Base-by-base conservation (phyloP, 1,140 invertebrate genomes). In the Dendroctonus valens region DNA sequence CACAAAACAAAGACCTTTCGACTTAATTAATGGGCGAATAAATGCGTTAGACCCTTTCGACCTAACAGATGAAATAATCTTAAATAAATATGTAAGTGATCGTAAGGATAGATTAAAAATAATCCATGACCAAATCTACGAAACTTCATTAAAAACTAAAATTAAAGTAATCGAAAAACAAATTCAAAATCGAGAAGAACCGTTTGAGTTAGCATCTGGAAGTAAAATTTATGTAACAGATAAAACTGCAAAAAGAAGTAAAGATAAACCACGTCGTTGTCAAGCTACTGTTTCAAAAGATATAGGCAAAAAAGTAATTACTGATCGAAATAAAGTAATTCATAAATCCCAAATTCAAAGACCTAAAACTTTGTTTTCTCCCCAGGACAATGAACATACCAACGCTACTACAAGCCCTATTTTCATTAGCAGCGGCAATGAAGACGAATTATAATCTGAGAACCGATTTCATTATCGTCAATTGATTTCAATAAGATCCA, bases 1-100 rank as follows among this genome's bases (percentile, higher is more conserved):
- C 6, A 64, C 41, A 6, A 64, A 64, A 64, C 48, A 41, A 52
- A 62, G 52, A 52, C 50, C 48, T 14, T 51, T 52, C 41, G 59
- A 62, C 40, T 12, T 62, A 15, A 64, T 55, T 14, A 53, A 64
- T 41, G 50, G 61, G 26, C 0, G 52, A 11, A 12, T 48, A 7
- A 53, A 55, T 11, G 51, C 51, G 7, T 38, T 64, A 7, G 61
- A 64, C 41, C 40, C 15, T 2, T 64, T 64, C 46, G 37, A 64
- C 37, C n/a, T 64, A 38, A 46, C 42, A 5, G 61, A 64, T 11
- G 61, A 55, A 64, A 44, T 64, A 15, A 42, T 64, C 7, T n/a
- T n/a, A n/a, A n/a, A n/a, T n/a, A n/a, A n/a, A n/a, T n/a, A n/a
- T n/a, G n/a, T n/a, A n/a, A n/a, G n/a, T 64, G 11, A 64, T 38